Conservation (phyloP, 2,888 invertebrate genomes). For the Meliscaeva auricollis region DNA sequence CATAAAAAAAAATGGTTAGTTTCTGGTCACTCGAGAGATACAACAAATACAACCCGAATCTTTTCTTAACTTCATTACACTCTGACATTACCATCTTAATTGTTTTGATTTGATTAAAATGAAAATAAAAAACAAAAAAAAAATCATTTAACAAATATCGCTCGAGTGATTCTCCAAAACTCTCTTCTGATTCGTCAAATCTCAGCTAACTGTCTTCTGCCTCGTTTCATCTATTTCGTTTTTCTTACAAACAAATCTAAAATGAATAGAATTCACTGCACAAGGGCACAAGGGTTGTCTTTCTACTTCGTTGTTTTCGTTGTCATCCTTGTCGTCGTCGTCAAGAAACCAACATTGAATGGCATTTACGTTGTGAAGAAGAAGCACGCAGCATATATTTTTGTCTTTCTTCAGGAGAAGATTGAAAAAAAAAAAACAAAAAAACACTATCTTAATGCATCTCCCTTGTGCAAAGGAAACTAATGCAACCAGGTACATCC, state of each 20-base stretch:
- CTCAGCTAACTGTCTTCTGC: background rate
- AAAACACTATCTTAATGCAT: slow-evolving; percentile 53
- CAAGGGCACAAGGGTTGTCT: slow-evolving; percentile 8
- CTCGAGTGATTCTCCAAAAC: background rate
- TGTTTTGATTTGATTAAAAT: slow-evolving; percentile 28
- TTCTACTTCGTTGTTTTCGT: background rate
- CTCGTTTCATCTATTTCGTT: background rate
- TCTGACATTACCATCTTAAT: slow-evolving; percentile 10
- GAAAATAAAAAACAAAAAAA: background rate
- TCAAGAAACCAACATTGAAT: slow-evolving; percentile 56
- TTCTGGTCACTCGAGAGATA: too few relatives aligned
- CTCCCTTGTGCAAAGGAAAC: background rate
- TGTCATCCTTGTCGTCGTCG: background rate
- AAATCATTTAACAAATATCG: slow-evolving; percentile 18
- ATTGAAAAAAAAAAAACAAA: background rate
- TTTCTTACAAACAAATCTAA: background rate
- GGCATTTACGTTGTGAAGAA: slow-evolving; percentile 61
- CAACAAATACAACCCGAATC: too few relatives aligned
- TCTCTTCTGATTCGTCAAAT: slow-evolving; percentile 3
- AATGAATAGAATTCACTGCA: slow-evolving; percentile 8
- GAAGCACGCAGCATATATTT: slow-evolving; percentile 47
- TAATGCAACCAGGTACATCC: background rate
- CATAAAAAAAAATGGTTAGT: too few relatives aligned
- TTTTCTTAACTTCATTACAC: slow-evolving; percentile 1
- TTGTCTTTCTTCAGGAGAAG: background rate